Base-by-base conservation (phyloP, 2,888 invertebrate species). In the Eueremaeus valkanovi region DNA sequence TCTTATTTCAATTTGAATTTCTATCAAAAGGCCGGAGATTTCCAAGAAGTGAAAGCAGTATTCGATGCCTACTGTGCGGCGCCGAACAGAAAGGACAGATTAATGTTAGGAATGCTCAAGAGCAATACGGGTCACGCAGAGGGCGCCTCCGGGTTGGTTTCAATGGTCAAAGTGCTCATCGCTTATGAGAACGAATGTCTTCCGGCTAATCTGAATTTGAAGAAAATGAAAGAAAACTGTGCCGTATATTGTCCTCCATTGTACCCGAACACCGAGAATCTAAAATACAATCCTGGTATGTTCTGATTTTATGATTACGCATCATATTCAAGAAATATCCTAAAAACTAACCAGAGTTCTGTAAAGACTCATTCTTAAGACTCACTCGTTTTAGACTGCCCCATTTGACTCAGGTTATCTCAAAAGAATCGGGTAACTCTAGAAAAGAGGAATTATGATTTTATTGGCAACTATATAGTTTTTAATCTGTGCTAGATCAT, bases 61-160 rank as follows among this genome's bases (percentile, higher is more conserved):
- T 91, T 92, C 0, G 92, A 94, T 78, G 87, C 93, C 78, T 86
- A 95, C 94, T 85, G 76, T 33, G n/a, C 72, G 33, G 89, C 90
- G 82, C 8, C 18, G 5, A 31, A 42, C 36, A 72, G 76, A 2
- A 45, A 89, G 90, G 83, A 89, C 89, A 78, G 93, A 95, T 8
- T 98, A 66, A 85, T 95, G 63, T 89, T 98, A 81, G 98, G 98
- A n/a, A 96, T 97, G 0, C 92, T 96, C 0, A 98, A 98, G 84
- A 95, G 95, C 29, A 98, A 97, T 85, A 96, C 97, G 95, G 98
- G 98, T 1, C 98, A 98, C 83, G 90, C 95, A 5, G 98, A 98
- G 85, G 75, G 72, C 11, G 76, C 76, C 1, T 76, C 76, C 2
- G 78, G 78, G 75, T 63, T 96, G 31, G 93, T 94, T 82, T 91